phyloP scores from a whole-genome alignment of 1,140 invertebrate genomes.

The Drosophila rufa region DNA sequence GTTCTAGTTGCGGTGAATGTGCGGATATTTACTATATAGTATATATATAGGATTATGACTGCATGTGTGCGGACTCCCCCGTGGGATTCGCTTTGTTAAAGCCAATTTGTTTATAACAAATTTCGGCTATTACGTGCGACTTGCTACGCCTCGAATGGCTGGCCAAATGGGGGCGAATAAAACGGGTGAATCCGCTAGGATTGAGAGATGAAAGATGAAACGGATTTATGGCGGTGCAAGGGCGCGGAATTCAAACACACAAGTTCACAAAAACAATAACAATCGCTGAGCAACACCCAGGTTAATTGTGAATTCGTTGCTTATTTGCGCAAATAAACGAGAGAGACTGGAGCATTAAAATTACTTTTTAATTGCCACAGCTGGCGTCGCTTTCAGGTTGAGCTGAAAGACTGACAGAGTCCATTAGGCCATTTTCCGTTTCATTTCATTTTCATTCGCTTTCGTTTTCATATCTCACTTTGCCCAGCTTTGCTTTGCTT shows the following conservation, averaged over 20 bases:
- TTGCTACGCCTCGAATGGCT: slow-evolving; percentile 43
- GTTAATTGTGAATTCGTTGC: slow-evolving; percentile 59
- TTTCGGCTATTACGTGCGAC: slow-evolving; percentile 55
- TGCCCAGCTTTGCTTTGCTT: not conserved
- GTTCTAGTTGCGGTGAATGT: slow-evolving; percentile 50
- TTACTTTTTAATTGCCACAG: slow-evolving; percentile 75
- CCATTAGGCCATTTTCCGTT: slow-evolving; percentile 68
- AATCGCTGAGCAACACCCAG: not conserved
- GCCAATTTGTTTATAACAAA: slow-evolving; percentile 69
- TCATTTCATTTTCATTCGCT: slow-evolving; percentile 49
- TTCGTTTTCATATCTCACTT: slow-evolving; percentile 34
- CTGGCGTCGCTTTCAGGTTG: slow-evolving; percentile 39
- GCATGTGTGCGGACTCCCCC: slow-evolving; percentile 11
- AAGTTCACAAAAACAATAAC: slow-evolving; percentile 7
- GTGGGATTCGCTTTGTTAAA: slow-evolving; percentile 39
- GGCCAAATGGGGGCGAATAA: slow-evolving; percentile 14
- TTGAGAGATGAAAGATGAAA: slow-evolving; percentile 65
- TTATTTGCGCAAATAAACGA: slow-evolving; percentile 51
- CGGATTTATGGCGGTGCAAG: slow-evolving; percentile 62
- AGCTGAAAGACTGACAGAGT: slow-evolving; percentile 52
- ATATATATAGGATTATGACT: slow-evolving; percentile 26
- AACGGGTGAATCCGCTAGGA: slow-evolving; percentile 1
- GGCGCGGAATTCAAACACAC: slow-evolving; percentile 24
- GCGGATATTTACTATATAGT: slow-evolving; percentile 18
- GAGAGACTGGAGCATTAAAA: slow-evolving; percentile 65